These are phyloP conservation scores for Hydrochoerus hydrochaeris DNA, from an alignment of 2,113 vertebrate genomes.

Conservation along the genomic window DNA sequence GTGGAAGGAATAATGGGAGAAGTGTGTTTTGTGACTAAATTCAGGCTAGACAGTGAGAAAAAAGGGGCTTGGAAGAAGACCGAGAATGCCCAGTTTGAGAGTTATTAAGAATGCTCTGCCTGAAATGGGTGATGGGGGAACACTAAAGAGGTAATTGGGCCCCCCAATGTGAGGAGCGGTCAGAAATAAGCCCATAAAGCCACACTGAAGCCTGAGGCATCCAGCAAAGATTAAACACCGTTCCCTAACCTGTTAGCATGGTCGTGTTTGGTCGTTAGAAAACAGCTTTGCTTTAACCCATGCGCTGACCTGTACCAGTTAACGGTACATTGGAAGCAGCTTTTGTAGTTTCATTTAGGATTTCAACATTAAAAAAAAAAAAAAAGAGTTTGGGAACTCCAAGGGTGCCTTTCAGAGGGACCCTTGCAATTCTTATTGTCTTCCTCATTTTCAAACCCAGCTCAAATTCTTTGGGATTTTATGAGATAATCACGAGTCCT, in stretches of 20 bases:
- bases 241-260: constrained; percentile 58
- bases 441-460: constrained; percentile 30
- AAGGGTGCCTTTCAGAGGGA: not conserved
- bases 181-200: constrained; percentile 54
- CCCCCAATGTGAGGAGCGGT: constrained; percentile 60
- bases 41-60: constrained; percentile 24
- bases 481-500: not conserved
- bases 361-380: not conserved
- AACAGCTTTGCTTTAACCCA: constrained; percentile 4
- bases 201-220: constrained; percentile 26
- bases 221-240: constrained; percentile 65
- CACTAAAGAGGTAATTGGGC: constrained; percentile 66
- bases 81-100: constrained; percentile 16
- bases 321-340: not conserved
- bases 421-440: not conserved
- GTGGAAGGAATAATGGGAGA: constrained; percentile 19
- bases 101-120: constrained; percentile 38
- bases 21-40: constrained; percentile 25
- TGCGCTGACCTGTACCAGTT: not conserved
- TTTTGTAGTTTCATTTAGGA: not conserved
- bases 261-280: constrained; percentile 10
- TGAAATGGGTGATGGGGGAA: not conserved
- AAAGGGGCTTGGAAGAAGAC: not conserved
- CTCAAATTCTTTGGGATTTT: not conserved
- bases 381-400: not conserved